phyloP scores from a whole-genome alignment of 2,888 invertebrate species.

The Norana najaformis region DNA sequence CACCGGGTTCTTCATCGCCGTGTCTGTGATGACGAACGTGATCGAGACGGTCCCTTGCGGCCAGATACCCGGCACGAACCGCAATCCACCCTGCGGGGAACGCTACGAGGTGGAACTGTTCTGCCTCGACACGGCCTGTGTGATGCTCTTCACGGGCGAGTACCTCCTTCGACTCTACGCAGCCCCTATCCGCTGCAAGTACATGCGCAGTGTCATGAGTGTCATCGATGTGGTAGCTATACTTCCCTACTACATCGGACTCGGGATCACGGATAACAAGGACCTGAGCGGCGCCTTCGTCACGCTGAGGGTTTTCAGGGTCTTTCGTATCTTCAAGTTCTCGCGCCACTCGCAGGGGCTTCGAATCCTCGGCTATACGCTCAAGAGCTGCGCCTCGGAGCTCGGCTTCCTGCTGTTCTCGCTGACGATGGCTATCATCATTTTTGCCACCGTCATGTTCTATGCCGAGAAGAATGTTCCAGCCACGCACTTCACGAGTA shows the following conservation, averaged over 20 bases:
- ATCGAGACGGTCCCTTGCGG: constrained; percentile 96
- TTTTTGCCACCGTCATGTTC: constrained; percentile 99
- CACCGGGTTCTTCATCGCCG: constrained; percentile 99
- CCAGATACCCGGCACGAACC: constrained; percentile 64
- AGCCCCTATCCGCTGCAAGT: constrained; percentile 93
- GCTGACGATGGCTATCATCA: constrained; percentile 99
- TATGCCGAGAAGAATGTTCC: constrained; percentile 99
- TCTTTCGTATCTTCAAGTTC: constrained; percentile 99
- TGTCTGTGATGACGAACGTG: constrained; percentile 98
- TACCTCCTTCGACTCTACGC: constrained; percentile 90
- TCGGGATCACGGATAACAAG: constrained; percentile 91
- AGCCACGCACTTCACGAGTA: constrained; percentile 96
- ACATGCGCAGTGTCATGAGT: constrained; percentile 97
- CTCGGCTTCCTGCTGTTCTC: constrained; percentile 99
- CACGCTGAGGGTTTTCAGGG: constrained; percentile 95
- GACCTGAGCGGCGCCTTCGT: constrained; percentile 99
- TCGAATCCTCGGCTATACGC: constrained; percentile 95
- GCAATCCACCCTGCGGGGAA: constrained; percentile 77
- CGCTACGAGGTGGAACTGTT: constrained; percentile 91
- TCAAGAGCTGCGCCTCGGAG: constrained; percentile 98
- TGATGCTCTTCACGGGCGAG: constrained; percentile 98
- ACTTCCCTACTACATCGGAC: constrained; percentile 96
- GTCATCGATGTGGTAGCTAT: constrained; percentile 99
- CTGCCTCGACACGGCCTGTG: constrained; percentile 98
- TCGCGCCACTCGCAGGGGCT: constrained; percentile 98